Conservation (phyloP, 2,797 vertebrate species). For the Picus viridis region DNA sequence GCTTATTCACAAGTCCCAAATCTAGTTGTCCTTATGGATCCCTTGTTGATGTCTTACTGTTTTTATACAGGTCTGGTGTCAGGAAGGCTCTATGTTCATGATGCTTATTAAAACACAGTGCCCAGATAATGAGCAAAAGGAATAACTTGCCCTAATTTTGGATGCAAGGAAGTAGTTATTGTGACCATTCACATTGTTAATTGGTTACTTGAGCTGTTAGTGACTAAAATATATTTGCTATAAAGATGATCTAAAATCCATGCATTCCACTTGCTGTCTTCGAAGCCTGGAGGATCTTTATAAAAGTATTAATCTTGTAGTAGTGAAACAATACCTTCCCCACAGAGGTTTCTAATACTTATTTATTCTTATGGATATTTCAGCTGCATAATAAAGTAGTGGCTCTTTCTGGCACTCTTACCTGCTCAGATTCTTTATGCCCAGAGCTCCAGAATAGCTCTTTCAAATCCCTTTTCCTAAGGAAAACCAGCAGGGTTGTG, state of each 20-base stretch:
- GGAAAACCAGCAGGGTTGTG: slow-evolving; percentile 18
- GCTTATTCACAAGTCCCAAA: neutral
- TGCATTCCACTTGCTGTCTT: neutral
- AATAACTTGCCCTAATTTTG: slow-evolving; percentile 5
- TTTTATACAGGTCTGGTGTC: neutral
- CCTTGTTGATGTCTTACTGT: neutral
- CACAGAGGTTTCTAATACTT: slow-evolving; percentile 9
- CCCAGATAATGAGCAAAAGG: slow-evolving; percentile 5
- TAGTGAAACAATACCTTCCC: neutral
- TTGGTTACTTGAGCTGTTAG: slow-evolving; percentile 25
- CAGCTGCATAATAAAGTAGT: slow-evolving; percentile 19
- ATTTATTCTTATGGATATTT: slow-evolving; percentile 44
- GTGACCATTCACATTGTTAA: neutral
- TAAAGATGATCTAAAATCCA: slow-evolving; percentile 9
- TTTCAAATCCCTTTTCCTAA: slow-evolving; percentile 57
- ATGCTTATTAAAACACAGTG: neutral
- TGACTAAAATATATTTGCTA: neutral
- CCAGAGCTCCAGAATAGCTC: slow-evolving; percentile 20
- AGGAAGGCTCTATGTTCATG: neutral
- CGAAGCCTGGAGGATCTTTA: neutral
- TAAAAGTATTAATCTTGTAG: neutral
- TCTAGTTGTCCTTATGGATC: neutral
- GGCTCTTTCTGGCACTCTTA: slow-evolving; percentile 28
- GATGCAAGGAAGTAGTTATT: slow-evolving; percentile 21
- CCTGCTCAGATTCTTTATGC: slow-evolving; percentile 54